Evolutionary conservation across 2,888 invertebrate species (phyloP), one percentile per base, ranked within the genome.

Genomic region (Caenorhabditis uteleia): DNA sequence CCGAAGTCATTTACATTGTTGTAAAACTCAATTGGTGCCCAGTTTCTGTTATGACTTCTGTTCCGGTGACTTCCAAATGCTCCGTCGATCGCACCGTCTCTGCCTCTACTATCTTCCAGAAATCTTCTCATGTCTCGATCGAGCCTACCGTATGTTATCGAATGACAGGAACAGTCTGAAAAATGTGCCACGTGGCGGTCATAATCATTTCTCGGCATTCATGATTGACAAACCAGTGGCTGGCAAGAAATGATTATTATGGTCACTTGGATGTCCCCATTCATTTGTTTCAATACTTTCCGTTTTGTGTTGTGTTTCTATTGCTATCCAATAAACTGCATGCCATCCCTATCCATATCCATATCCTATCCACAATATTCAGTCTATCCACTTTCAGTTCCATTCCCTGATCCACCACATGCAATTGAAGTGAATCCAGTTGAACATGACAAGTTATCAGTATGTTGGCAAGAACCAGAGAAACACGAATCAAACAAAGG

Each of bases 41-140:
- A 77, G 79, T 18, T 82, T 82, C 69, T 82, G 82, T 61, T 81
- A 77, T 55, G 82, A 82, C 47, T 82, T 81, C 55, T 82, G 82
- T 61, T 70, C 77, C 6, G 77, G 70, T 31, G 68, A 77, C 44
- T 81, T 61, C 49, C 54, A 79, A 71, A 77, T 77, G 72, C 68
- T 82, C 8, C 75, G 78, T 47, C 58, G 74, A 8, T 76, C 82
- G 1, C 83, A 82, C 61, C 75, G 80, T 7, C 74, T 82, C 10
- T 82, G 82, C 59, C 68, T 82, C 21, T 83, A 82, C 58, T 83
- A 80, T 49, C 71, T 82, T n/a, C 79, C 82, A 3, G 82, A 82
- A 56, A 82, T 83, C 18, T 78, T 82, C 60, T 75, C 75, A 18
- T 82, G 82, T 59, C 78, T 81, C 69, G 80, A 79, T 42, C 70